Evolutionary conservation across 2,797 vertebrate species (phyloP).

Genomic region (Percopsis omiscomaycus): DNA sequence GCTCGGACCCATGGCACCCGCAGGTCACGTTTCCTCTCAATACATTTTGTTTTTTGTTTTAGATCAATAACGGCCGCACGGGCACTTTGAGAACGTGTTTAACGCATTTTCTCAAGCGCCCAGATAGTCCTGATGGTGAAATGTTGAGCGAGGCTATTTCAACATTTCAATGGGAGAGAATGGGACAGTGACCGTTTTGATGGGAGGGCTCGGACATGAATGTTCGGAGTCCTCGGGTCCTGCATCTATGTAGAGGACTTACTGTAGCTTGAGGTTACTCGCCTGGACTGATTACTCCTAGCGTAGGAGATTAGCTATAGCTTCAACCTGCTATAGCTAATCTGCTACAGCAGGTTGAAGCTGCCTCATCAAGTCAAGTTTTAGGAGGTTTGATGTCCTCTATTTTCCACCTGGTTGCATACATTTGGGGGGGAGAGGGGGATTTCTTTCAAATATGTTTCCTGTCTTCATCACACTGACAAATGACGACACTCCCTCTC

Average conservation of each 20-base stretch:
- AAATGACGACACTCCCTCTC: slow-evolving; percentile 45
- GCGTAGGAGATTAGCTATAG: slow-evolving; percentile 44
- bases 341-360: too few relatives aligned
- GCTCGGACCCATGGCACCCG: background rate
- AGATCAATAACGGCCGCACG: background rate
- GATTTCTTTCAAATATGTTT: slow-evolving; percentile 54
- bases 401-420: background rate
- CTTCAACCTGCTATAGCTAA: too few relatives aligned
- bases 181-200: slow-evolving; percentile 27
- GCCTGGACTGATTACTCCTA: slow-evolving; percentile 44
- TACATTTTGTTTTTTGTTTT: background rate
- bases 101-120: slow-evolving; percentile 18
- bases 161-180: slow-evolving; percentile 12
- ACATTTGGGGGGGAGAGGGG: slow-evolving; percentile 2
- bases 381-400: too few relatives aligned
- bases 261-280: slow-evolving; percentile 54
- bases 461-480: slow-evolving; percentile 50
- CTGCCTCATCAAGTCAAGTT: too few relatives aligned
- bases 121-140: slow-evolving; percentile 6
- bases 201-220: slow-evolving; percentile 34
- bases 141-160: slow-evolving; percentile 6
- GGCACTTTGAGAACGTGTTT: slow-evolving; percentile 10
- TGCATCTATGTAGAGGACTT: slow-evolving; percentile 38
- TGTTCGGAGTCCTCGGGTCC: slow-evolving; percentile 39
- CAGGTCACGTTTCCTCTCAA: too few relatives aligned